Conservation (phyloP, 2,113 vertebrate genomes). For the Oncorhynchus keta region DNA sequence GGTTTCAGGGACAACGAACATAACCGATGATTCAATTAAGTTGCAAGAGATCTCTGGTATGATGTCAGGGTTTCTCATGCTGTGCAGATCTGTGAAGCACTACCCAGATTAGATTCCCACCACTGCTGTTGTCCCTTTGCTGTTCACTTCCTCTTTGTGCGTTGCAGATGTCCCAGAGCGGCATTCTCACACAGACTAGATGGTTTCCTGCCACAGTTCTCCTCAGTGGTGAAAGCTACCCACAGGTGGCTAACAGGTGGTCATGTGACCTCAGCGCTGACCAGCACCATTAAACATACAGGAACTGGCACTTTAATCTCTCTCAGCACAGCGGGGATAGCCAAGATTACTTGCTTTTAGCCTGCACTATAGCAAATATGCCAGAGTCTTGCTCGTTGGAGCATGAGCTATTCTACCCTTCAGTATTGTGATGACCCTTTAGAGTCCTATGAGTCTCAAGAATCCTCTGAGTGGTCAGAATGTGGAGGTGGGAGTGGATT, state of each 20-base stretch:
- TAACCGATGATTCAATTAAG: constrained; percentile 38
- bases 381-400: not conserved
- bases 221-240: constrained; percentile 21
- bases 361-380: not conserved
- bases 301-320: not conserved
- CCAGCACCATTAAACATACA: constrained; percentile 12
- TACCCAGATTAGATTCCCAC: constrained; percentile 49
- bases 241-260: constrained; percentile 14
- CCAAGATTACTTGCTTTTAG: not conserved
- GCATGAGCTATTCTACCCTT: not conserved
- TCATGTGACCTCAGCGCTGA: constrained; percentile 26
- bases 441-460: not conserved
- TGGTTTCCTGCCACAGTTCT: constrained; percentile 35
- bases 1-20: constrained; percentile 25
- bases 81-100: constrained; percentile 42
- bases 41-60: constrained; percentile 36
- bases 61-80: constrained; percentile 39
- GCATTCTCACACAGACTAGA: constrained; percentile 49
- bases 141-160: constrained; percentile 49
- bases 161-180: constrained; percentile 50
- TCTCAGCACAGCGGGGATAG: not conserved
- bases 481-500: not conserved
- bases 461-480: not conserved
- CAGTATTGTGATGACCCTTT: not conserved
- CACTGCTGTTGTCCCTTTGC: constrained; percentile 22